Conservation (phyloP, 2,888 invertebrate genomes). For the Phaedon cochleariae region DNA sequence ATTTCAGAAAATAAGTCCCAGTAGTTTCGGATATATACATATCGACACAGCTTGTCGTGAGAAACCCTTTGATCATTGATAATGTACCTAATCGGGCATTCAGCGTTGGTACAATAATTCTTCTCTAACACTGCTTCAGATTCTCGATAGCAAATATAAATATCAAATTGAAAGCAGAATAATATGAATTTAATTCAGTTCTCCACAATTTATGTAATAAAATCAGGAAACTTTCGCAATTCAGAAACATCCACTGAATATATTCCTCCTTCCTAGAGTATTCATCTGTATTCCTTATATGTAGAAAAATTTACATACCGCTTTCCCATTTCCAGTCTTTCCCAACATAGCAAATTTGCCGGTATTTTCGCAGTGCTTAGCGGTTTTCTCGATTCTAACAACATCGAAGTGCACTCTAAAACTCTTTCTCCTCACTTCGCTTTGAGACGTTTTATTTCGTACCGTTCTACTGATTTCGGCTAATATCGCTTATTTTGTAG, state of each 20-base stretch:
- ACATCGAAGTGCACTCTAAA: constrained; percentile 45
- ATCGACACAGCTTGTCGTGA: too few species aligned
- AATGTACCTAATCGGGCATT: too few species aligned
- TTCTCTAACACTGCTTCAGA: too few species aligned
- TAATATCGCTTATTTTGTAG: constrained; percentile 23
- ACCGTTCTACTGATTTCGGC: constrained; percentile 28
- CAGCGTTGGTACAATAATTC: too few species aligned
- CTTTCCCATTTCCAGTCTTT: constrained; percentile 39
- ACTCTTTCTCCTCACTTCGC: constrained; percentile 30
- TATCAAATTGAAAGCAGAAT: too few species aligned
- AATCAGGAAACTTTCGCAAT: constrained; percentile 28
- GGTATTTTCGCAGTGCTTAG: constrained; percentile 43
- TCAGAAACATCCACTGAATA: constrained; percentile 24
- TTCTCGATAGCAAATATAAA: too few species aligned
- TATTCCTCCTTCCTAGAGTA: constrained; percentile 33
- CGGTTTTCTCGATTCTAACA: constrained; percentile 40
- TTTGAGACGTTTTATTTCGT: constrained; percentile 31
- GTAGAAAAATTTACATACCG: constrained; percentile 41
- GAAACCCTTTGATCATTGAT: too few species aligned
- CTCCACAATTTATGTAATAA: constrained; percentile 26
- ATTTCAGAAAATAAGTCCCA: too few species aligned
- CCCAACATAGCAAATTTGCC: constrained; percentile 36
- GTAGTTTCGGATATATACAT: too few species aligned
- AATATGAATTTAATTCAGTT: constrained; percentile 7
- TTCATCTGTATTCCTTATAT: constrained; percentile 37